Conservation (phyloP, 2,797 vertebrate species). For the Delichon dasypus region DNA sequence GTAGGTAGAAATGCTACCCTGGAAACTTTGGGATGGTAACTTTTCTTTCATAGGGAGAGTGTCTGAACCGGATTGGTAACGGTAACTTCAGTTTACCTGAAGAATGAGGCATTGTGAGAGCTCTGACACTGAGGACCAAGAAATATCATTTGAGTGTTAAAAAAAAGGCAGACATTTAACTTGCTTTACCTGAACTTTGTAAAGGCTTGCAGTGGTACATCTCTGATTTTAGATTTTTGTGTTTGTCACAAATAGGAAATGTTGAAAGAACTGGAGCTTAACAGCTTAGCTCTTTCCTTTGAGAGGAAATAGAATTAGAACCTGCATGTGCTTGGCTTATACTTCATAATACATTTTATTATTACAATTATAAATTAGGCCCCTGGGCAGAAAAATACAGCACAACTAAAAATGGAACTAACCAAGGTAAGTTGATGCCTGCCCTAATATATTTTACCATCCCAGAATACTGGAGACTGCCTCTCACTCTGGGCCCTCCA, state of each 20-base stretch:
- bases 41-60: not conserved
- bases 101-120: not conserved
- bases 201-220: not conserved
- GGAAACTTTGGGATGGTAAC: not conserved
- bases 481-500: not conserved
- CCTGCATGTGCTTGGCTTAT: conserved; percentile 59
- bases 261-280: conserved; percentile 54
- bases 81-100: not conserved
- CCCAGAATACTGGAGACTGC: not conserved
- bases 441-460: conserved; percentile 1
- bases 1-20: not conserved
- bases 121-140: not conserved
- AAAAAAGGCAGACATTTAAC: not conserved
- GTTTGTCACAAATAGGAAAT: conserved; percentile 13
- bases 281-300: conserved; percentile 57
- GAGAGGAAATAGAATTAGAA: conserved; percentile 58
- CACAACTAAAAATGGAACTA: conserved; percentile 30
- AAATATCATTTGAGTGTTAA: not conserved
- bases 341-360: conserved; percentile 59
- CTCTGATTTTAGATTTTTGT: not conserved
- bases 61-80: not conserved
- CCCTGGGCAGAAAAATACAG: conserved; percentile 16
- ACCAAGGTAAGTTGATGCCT: conserved; percentile 41
- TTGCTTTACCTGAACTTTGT: not conserved
- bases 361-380: conserved; percentile 54